Evolutionary conservation across 2,797 vertebrate species (phyloP), one percentile per base, ranked within the genome.

Genomic region (Gadopsis marmoratus): DNA sequence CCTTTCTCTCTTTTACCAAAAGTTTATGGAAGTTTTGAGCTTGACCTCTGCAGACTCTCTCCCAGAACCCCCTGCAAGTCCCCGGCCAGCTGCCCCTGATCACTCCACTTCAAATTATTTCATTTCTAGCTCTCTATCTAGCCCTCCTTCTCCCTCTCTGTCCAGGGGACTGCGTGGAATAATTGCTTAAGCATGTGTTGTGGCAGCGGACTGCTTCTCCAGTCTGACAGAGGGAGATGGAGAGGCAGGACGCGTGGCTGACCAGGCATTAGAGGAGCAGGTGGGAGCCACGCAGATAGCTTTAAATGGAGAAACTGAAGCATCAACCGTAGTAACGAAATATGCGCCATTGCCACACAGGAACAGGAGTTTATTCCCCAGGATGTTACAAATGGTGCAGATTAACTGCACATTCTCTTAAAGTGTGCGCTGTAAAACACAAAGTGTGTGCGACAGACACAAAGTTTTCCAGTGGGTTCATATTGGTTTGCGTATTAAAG

Each of bases 171-270:
- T 93, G 92, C 43, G 45, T 88, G 84, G 84, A 93, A 92, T 94
- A 95, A 95, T 94, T 92, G 91, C 91, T 94, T 92, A 95, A 93
- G 91, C 93, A 91, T 95, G 93, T 94, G 92, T 88, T 91, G 89
- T 91, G 87, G 86, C 83, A 76, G 86, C 83, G 87, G 84, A 90
- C 88, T 85, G 90, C 80, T 75, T 90, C 82, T 91, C 74, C 72
- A 26, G 76, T 89, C 76, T 77, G 78, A 78, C 33, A 62, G 55
- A 63, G 78, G 77, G 77, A 69, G 76, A 76, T 65, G 66, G 81
- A 85, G 78, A 78, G 78, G 83, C 9, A n/a, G 91, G 82, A 88
- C 86, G 71, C 37, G 69, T 82, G 84, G 86, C 89, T 86, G 89
- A 83, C 74, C 79, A 10, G 90, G 88, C 77, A 35, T 88, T 71